Base-by-base conservation (phyloP, 2,797 vertebrate species). In the Sparidentex hasta region DNA sequence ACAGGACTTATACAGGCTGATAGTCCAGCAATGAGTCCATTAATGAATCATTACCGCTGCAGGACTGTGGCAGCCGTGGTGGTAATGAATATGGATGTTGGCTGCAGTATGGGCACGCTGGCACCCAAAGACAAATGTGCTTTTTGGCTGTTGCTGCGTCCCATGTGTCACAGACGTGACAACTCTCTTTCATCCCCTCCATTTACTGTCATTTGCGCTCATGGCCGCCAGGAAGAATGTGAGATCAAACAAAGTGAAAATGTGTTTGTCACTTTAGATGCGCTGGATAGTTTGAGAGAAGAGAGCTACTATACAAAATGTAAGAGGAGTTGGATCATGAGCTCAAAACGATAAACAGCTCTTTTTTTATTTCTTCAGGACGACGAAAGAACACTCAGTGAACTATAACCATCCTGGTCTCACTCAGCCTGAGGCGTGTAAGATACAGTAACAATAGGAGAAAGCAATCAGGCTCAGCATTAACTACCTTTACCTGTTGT, bases 111-210 rank as follows among this genome's bases (percentile, higher is more conserved):
- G 83, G 78, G 54, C 70, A 70, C 17, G 25, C 55, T 85, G 82
- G 81, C 90, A 87, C 59, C 6, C 62, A 76, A 63, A 1, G 14
- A 77, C 73, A 82, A 86, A 79, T 82, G 76, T 74, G 74, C 65
- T 77, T 83, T 76, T 78, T 90, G 87, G 85, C 89, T 69, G 50
- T 64, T 69, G 85, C 70, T 48, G 17, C 27, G 58, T 87, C 84
- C 63, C 78, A 81, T 86, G 85, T 92, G 89, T 94, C 90, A 88
- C 72, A 79, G 69, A 87, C 61, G 80, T 83, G 74, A 92, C 81
- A 86, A 77, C 83, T 84, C 83, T 82, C 86, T 88, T 89, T 92
- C 78, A 91, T 90, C 83, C 65, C 6, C 52, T 78, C 73, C 65
- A 84, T 89, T 88, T 86, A 81, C 82, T 76, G 85, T 87, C 76